A percentile compares a stretch with the other conserved stretches of the same genome.
Evolutionary conservation across 2,888 invertebrate genomes (phyloP).

Genomic region (Stramonita haemastoma): DNA sequence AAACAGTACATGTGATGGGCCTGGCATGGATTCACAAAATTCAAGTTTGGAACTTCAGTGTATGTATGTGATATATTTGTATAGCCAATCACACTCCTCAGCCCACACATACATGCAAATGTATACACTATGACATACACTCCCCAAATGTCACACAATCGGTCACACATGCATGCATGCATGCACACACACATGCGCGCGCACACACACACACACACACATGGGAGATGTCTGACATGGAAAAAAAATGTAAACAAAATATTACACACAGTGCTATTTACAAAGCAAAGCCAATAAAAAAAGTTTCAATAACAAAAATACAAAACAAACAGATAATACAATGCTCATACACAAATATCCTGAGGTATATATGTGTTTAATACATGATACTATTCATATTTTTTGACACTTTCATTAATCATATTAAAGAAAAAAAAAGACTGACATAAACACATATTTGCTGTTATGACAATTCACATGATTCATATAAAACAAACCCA

Average conservation of each 20-base stretch:
- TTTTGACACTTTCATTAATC: conserved; percentile 12
- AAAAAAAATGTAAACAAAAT: neutral
- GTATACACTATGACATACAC: neutral
- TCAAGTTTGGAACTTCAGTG: too few species aligned
- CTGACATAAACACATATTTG: neutral
- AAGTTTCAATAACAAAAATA: conserved; percentile 17
- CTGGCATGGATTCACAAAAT: too few species aligned
- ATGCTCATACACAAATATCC: conserved; percentile 42
- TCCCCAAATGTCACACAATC: neutral
- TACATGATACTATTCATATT: conserved; percentile 28
- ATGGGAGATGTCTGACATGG: neutral
- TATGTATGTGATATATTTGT: too few species aligned
- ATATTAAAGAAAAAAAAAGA: neutral
- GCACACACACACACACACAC: neutral
- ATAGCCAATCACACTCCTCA: too few species aligned
- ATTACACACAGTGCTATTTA: neutral
- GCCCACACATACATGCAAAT: neutral
- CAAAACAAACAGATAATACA: conserved; percentile 33
- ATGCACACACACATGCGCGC: neutral
- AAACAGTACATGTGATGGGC: neutral
- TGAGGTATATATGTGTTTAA: conserved; percentile 44
- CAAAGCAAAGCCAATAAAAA: neutral
- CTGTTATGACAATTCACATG: neutral
- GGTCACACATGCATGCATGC: neutral
- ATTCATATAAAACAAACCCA: neutral